Conservation (phyloP, 2,888 invertebrate species). For the Elmis aenea region DNA sequence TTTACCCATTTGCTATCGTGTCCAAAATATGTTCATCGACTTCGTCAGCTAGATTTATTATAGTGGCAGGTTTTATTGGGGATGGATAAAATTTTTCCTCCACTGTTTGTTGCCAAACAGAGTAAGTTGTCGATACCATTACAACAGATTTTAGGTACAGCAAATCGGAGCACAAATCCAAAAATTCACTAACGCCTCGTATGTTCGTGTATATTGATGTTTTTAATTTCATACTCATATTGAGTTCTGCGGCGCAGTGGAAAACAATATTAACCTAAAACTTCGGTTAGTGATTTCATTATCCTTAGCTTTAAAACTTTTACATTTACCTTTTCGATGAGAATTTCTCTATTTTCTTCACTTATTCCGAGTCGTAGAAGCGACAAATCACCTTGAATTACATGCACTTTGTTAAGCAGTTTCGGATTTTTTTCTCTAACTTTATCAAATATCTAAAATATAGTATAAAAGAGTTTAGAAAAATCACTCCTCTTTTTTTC, state of each 20-base stretch:
- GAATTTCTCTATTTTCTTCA: conserved; percentile 1
- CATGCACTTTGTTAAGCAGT: conserved; percentile 24
- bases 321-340: conserved; percentile 22
- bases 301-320: no score
- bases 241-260: conserved; percentile 33
- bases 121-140: conserved; percentile 42
- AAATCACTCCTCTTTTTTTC: no score
- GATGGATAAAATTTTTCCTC: conserved; percentile 46
- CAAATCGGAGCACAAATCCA: conserved; percentile 18
- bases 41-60: conserved; percentile 38
- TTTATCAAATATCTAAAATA: conserved; percentile 13
- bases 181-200: conserved; percentile 28
- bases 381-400: conserved; percentile 30
- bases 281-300: no score
- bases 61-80: conserved; percentile 41
- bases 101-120: conserved; percentile 38
- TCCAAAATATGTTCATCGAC: conserved; percentile 37
- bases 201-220: conserved; percentile 31
- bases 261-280: conserved; percentile 29
- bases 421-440: conserved; percentile 8
- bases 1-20: conserved; percentile 27
- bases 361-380: conserved; percentile 10
- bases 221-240: conserved; percentile 29
- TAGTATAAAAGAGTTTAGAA: no score
- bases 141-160: conserved; percentile 33